Percentiles rank a stretch among this genome's conserved stretches.
phyloP scores from a whole-genome alignment of 2,888 invertebrate species.

The Leucophenga montana region DNA sequence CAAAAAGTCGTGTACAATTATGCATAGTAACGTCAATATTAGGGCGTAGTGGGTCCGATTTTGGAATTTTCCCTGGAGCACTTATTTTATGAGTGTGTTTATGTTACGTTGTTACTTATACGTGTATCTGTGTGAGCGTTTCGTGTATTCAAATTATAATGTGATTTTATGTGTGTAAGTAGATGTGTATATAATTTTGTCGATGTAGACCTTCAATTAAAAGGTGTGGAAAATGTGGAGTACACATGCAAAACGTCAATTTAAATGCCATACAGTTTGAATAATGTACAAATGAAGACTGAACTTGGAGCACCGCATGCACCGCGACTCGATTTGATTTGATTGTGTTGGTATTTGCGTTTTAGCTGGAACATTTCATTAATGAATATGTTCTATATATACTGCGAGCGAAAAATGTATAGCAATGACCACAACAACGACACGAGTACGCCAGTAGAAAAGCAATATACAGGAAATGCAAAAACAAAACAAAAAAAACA shows the following conservation, averaged over 20 bases:
- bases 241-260: constrained; percentile 38
- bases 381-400: constrained; percentile 27
- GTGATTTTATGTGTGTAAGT: no score
- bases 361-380: constrained; percentile 43
- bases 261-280: constrained; percentile 13
- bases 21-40: no score
- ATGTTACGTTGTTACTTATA: no score
- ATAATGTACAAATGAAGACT: background rate
- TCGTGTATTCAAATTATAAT: no score
- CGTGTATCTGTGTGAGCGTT: no score
- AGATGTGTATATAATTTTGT: no score
- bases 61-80: no score
- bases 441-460: background rate
- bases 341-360: background rate
- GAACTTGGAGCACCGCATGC: background rate
- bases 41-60: no score
- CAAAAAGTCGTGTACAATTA: no score
- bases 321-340: no score
- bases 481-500: background rate
- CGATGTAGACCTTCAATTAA: constrained; percentile 9
- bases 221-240: constrained; percentile 30
- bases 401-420: no score
- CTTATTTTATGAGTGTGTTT: no score
- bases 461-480: background rate
- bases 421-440: background rate